Evolutionary conservation across 2,113 vertebrate genomes (phyloP), one percentile per base, ranked within the genome.

Genomic region (Pontoporia blainvillei): DNA sequence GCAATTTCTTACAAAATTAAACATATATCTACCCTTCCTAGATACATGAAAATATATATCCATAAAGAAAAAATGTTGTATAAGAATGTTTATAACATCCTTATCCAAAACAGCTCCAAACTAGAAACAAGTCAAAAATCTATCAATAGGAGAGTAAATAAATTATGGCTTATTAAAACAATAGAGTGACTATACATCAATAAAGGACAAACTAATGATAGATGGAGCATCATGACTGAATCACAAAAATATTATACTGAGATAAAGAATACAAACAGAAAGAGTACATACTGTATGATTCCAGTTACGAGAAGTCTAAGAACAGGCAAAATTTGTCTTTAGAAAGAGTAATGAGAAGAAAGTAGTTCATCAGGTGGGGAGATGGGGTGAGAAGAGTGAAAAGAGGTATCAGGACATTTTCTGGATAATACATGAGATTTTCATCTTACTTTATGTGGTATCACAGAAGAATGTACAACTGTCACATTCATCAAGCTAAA

Each of bases 1-100:
- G 44, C 8, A 89, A n/a, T 78, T 90, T 93, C 66, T 92, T 92
- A 20, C 23, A 86, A 96, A 95, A 10, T 36, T 64, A 41, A 90
- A 59, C 12, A 78, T 21, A 6, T n/a, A 76, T 72, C 29, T 82
- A 57, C 11, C 6, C 2, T 83, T 95, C 41, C 44, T 93, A 86
- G 6, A 18, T 34, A 54, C 54, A 29, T 31, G 17, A 92, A 86
- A 94, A 64, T 15, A 82, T 61, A 54, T 46, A 59, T 46, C 11
- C 21, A 75, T 34, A 88, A 88, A 75, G 27, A 62, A 59, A 84
- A 57, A 69, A 57, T 36, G 14, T 76, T 34, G 4, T 14, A 21
- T n/a, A 78, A 91, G 18, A 71, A 62, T 86, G 41, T 57, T 66
- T 64, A 67, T 25, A 86, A 25, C 8, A 59, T 75, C 6, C 14